Evolutionary conservation across 37 sponge, comb jelly and placozoan species (phyloP), one percentile per base, ranked within the genome.

Genomic region (Aplysina aerophoba): DNA sequence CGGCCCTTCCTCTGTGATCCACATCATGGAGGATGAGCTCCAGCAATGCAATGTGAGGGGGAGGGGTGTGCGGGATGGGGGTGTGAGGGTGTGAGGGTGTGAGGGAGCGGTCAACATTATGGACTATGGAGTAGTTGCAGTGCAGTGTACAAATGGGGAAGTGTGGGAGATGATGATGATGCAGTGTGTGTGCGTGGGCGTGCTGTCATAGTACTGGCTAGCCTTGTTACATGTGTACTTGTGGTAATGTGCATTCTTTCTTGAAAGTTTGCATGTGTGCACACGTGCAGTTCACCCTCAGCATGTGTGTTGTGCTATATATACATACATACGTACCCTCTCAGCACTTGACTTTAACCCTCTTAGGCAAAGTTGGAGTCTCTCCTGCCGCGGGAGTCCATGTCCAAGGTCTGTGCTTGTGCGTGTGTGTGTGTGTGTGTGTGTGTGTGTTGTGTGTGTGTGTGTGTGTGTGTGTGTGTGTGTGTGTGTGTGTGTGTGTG

Each of bases 341-440:
- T n/a, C n/a, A n/a, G n/a, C n/a, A n/a, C n/a, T n/a, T n/a, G n/a
- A n/a, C n/a, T 44, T 8, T 35, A 41, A 65, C 68, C 22, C 22
- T 57, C 58, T 20, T 67, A 93, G 93, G 60, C 90, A n/a, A 91
- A 90, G 55, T 72, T 94, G 67, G 81, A 83, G 8, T 95, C 95
- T 17, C 86, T 95, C 5, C 83, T 95, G 4, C 95, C 95, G 28
- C 72, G 95, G 17, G 95, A 92, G 69, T 95, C 95, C 30, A 92
- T 81, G 55, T 92, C 93, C 39, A 95, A 95, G 82, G 87, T 85
- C 12, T 30, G 25, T 57, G 15, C 15, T n/a, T n/a, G n/a, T n/a
- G n/a, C n/a, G n/a, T n/a, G n/a, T 44, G 50, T 3, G 50, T 8
- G 6, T 44, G 50, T 8, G 8, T 8, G 8, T 44, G 6, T 8